Conservation (phyloP, 2,888 invertebrate species). For the Cephus sareptanus region DNA sequence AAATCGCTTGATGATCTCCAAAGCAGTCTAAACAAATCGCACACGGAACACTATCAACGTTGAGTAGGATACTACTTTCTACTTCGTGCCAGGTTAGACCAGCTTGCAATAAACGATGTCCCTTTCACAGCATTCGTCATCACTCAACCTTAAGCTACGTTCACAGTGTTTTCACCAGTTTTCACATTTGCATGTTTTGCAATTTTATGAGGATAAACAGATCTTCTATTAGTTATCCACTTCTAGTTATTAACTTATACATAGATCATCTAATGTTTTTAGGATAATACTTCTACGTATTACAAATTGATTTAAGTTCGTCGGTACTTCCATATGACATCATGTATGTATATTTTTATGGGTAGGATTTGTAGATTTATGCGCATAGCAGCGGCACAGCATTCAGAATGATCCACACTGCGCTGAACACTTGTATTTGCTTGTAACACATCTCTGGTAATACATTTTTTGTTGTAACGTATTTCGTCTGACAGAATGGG, state of each 20-base stretch:
- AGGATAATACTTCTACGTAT: background rate
- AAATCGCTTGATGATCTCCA: background rate
- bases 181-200: background rate
- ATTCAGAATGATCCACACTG: background rate
- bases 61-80: background rate
- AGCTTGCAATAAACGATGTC: background rate
- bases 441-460: background rate
- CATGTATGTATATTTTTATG: background rate
- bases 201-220: background rate
- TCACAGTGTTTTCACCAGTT: background rate
- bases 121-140: background rate
- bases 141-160: background rate
- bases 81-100: background rate
- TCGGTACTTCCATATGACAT: background rate
- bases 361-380: background rate
- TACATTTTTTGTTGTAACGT: background rate
- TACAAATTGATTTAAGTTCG: background rate
- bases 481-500: background rate
- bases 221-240: background rate
- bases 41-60: background rate
- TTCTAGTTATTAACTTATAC: background rate
- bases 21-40: background rate
- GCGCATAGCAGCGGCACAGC: background rate
- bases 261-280: background rate
- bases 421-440: background rate